Percentiles rank a stretch among this genome's conserved stretches.
Conservation (phyloP, 2,113 vertebrate species). For the Pogonocichla stellata region DNA sequence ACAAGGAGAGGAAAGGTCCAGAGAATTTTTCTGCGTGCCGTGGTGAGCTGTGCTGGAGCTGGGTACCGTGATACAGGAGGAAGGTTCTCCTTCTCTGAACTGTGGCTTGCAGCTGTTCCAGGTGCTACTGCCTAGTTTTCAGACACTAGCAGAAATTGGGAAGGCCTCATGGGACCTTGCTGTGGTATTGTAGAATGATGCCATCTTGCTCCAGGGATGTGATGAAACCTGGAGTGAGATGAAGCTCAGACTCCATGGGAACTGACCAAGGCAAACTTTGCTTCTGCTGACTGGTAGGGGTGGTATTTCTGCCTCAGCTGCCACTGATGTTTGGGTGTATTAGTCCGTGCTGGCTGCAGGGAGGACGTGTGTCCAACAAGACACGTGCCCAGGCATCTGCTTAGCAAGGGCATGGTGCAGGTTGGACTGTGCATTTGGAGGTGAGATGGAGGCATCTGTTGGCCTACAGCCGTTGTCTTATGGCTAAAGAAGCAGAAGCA, state of each 20-base stretch:
- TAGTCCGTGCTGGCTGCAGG: neutral
- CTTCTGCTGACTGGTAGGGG: neutral
- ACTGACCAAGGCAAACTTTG: neutral
- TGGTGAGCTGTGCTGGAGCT: neutral
- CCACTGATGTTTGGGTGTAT: neutral
- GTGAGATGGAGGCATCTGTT: neutral
- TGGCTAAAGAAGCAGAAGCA: neutral
- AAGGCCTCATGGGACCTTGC: neutral
- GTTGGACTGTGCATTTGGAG: neutral
- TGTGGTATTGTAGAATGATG: neutral
- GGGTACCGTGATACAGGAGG: accelerated
- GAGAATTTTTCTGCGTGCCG: neutral
- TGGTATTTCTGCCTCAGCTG: neutral
- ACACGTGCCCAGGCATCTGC: neutral
- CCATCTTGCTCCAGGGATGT: accelerated
- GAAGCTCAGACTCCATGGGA: neutral
- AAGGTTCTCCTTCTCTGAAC: neutral
- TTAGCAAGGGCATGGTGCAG: neutral
- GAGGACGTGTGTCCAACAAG: neutral
- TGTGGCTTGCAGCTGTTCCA: neutral
- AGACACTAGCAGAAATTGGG: neutral
- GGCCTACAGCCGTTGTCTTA: neutral
- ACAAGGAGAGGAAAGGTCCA: accelerated
- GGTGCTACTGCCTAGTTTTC: neutral
- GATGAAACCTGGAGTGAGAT: neutral